Evolutionary conservation across 2,113 vertebrate species (phyloP).

Genomic region (Ahaetulla prasina): DNA sequence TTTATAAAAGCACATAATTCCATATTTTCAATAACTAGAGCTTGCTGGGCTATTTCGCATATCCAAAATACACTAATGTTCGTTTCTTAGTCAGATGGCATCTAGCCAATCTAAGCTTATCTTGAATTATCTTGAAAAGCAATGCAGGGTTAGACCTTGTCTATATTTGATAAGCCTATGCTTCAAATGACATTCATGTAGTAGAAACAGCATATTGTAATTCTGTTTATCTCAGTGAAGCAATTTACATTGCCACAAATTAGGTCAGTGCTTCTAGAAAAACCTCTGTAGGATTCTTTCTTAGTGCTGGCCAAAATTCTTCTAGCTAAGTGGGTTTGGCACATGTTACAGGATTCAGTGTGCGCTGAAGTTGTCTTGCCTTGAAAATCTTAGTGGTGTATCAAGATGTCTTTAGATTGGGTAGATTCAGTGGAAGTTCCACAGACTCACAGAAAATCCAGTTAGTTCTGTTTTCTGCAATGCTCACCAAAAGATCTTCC

Average conservation of each 20-base stretch:
- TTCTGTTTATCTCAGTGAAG: neutral
- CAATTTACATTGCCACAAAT: neutral
- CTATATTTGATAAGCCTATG: neutral
- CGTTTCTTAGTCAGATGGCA: neutral
- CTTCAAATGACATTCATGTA: neutral
- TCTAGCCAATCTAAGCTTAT: neutral
- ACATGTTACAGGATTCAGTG: neutral
- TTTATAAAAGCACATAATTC: neutral
- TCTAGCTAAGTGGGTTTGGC: neutral
- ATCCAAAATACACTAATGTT: neutral
- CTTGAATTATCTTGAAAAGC: neutral
- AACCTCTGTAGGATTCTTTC: neutral
- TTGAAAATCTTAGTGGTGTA: neutral
- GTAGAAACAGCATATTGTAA: neutral
- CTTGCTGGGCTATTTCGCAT: neutral
- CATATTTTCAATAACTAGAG: neutral
- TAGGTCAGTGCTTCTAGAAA: neutral
- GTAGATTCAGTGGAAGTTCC: neutral
- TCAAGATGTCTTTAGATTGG: neutral
- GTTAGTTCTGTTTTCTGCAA: neutral
- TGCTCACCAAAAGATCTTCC: neutral
- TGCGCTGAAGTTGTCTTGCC: neutral
- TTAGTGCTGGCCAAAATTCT: neutral
- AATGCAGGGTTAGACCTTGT: neutral
- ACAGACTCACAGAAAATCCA: neutral